Percentiles rank a stretch among this genome's conserved stretches.
Evolutionary conservation across 2,888 invertebrate genomes (phyloP).

Genomic region (Periphyllus acericola): DNA sequence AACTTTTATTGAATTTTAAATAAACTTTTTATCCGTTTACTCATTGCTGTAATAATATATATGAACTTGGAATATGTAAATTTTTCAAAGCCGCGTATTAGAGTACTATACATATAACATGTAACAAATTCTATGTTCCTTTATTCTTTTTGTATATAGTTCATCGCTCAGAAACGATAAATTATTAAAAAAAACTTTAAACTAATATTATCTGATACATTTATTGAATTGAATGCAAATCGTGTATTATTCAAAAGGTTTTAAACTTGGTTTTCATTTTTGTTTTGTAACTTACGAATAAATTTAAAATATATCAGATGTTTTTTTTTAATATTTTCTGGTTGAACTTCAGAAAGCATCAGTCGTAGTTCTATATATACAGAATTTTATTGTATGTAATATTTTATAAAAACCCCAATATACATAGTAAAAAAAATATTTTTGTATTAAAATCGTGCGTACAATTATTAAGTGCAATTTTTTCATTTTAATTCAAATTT

Average conservation of each 20-base stretch:
- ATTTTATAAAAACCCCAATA: neutral
- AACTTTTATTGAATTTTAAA: constrained; percentile 33
- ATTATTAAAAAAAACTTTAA: neutral
- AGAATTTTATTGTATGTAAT: neutral
- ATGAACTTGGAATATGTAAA: neutral
- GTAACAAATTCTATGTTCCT: neutral
- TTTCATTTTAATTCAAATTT: neutral
- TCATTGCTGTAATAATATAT: neutral
- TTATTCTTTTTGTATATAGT: neutral
- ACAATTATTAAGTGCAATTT: no score
- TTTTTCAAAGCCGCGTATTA: neutral
- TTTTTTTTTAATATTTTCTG: neutral
- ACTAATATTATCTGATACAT: neutral
- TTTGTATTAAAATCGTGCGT: neutral
- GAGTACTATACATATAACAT: neutral
- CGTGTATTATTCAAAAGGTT: neutral
- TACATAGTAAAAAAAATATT: neutral
- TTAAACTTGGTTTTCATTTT: neutral
- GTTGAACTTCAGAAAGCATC: neutral
- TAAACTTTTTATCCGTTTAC: constrained; percentile 1
- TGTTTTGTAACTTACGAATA: neutral
- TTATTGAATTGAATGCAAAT: neutral
- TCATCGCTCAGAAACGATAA: neutral
- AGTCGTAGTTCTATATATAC: neutral
- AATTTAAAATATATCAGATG: neutral